Evolutionary conservation across 2,888 invertebrate genomes (phyloP).

Genomic region (Neuroscelio doddi): DNA sequence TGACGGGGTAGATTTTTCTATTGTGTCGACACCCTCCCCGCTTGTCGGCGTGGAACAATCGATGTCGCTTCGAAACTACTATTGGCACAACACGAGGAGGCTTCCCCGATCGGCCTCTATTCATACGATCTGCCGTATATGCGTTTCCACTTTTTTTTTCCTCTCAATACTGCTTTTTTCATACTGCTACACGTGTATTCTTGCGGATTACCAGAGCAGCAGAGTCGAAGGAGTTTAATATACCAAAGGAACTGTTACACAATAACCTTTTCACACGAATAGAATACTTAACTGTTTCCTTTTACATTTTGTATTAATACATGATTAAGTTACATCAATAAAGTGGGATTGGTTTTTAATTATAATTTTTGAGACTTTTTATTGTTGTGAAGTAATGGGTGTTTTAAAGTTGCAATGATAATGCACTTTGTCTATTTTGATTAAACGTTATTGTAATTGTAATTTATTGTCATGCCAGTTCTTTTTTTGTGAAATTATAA

Average conservation of each 20-base stretch:
- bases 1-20: slow-evolving; percentile 58
- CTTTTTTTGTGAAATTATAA: no score
- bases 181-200: slow-evolving; percentile 44
- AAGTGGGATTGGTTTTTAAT: no score
- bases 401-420: no score
- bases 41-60: slow-evolving; percentile 46
- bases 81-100: slow-evolving; percentile 59
- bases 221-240: slow-evolving; percentile 37
- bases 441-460: no score
- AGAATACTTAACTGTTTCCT: slow-evolving; percentile 47
- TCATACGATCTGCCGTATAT: slow-evolving; percentile 20
- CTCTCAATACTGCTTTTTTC: slow-evolving; percentile 31
- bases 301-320: slow-evolving; percentile 25
- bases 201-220: slow-evolving; percentile 53
- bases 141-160: slow-evolving; percentile 34
- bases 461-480: no score
- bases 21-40: slow-evolving; percentile 47
- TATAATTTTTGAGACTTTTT: no score
- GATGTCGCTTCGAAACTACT: slow-evolving; percentile 49
- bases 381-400: no score
- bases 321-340: no score
- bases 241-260: slow-evolving; percentile 37
- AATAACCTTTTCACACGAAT: slow-evolving; percentile 35
- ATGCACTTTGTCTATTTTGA: no score
- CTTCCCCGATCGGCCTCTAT: slow-evolving; percentile 12